Base-by-base conservation (phyloP, 2,888 invertebrate genomes). In the Sminthurinus aureus region DNA sequence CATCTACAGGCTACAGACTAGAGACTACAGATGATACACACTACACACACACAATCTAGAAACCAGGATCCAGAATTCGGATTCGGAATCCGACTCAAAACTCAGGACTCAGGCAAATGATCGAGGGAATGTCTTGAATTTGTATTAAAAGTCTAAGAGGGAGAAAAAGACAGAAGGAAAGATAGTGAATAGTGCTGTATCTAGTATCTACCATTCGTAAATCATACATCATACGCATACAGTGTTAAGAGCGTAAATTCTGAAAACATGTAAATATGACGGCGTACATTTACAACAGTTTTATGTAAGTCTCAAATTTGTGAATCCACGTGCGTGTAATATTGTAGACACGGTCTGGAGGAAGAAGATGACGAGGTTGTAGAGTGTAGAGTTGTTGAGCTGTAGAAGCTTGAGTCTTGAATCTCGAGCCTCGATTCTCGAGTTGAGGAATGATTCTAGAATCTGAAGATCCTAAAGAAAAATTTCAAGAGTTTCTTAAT, bases 401-500 rank as follows among this genome's bases (percentile, higher is more conserved):
- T 2, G 9, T 6, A 38, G 24, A 11, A 38, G 26, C 18, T 75
- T 75, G 75, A 75, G 18, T 50, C n/a, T 71, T 75, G 75, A 38
- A 69, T 13, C 24, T 69, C 9, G 58, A 58, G 9, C 22, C n/a
- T 71, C 51, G 75, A 38, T 8, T 13, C 24, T 69, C 9, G 58
- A 58, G 9, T 6, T 20, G 69, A 69, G 12, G 69, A 24, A 69
- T 50, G 3, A 51, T 67, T 80, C 69, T 71, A 24, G 67, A 38
- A 4, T 38, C 38, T 38, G 6, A 38, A 38, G 38, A 38, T 38
- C 38, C 38, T 38, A 6, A 38, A 38, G 38, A 38, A 80, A 76
- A 83, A 80, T 83, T 80, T 77, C 80, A 83, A 83, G 83, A 83
- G 83, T 83, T 83, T 83, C 80, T 83, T 83, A 83, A 83, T 83